phyloP scores from a whole-genome alignment of 2,888 invertebrate genomes.

The Sarcophaga rosellei region DNA sequence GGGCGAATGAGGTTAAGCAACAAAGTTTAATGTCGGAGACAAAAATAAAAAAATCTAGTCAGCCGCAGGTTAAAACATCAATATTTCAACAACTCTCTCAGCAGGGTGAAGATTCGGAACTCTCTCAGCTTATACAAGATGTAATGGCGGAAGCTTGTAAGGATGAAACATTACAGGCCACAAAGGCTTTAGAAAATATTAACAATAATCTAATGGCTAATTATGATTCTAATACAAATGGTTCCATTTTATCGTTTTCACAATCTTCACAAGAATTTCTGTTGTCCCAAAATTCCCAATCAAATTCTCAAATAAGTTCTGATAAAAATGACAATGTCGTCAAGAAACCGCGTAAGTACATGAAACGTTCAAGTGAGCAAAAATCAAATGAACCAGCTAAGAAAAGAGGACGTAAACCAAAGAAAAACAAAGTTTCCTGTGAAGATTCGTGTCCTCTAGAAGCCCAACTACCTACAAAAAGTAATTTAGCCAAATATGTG shows the following conservation, averaged over 20 bases:
- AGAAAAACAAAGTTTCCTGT: background rate
- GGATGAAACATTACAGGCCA: slow-evolving; percentile 65
- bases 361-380: slow-evolving; percentile 16
- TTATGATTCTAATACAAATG: slow-evolving; percentile 40
- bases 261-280: slow-evolving; percentile 42
- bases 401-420: slow-evolving; percentile 71
- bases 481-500: slow-evolving; percentile 73
- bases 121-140: slow-evolving; percentile 54
- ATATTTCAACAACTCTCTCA: slow-evolving; percentile 12
- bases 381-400: slow-evolving; percentile 62
- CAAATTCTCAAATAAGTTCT: background rate
- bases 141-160: slow-evolving; percentile 44
- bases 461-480: slow-evolving; percentile 66
- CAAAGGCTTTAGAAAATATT: slow-evolving; percentile 66
- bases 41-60: slow-evolving; percentile 12
- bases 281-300: slow-evolving; percentile 34
- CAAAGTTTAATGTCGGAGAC: background rate
- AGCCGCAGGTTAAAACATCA: slow-evolving; percentile 13
- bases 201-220: slow-evolving; percentile 66
- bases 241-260: background rate
- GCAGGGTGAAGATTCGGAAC: slow-evolving; percentile 29
- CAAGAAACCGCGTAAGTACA: slow-evolving; percentile 44
- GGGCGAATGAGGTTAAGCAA: slow-evolving; percentile 41
- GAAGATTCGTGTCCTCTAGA: background rate
- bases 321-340: background rate